Conservation (phyloP, 2,888 invertebrate species). For the Portevinia maculata region DNA sequence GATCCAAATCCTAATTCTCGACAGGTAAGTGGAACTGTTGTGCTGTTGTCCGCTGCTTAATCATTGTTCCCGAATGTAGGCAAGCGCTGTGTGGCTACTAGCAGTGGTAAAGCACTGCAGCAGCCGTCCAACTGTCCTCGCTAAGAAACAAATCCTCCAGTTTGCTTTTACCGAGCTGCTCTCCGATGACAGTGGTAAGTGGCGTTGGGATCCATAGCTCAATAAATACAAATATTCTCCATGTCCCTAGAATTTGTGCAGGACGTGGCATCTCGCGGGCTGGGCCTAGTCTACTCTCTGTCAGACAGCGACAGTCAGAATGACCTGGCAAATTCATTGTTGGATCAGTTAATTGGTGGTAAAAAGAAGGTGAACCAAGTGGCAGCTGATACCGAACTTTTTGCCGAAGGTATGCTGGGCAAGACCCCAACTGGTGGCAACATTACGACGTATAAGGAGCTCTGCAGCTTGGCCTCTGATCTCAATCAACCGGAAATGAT, state of each 20-base stretch:
- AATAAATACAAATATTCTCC: not conserved
- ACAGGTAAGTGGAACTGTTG: slow-evolving; percentile 78
- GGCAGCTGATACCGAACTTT: slow-evolving; percentile 91
- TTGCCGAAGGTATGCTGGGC: slow-evolving; percentile 94
- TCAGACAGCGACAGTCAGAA: slow-evolving; percentile 89
- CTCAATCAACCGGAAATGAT: slow-evolving; percentile 97
- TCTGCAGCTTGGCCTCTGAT: slow-evolving; percentile 96
- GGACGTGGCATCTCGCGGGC: slow-evolving; percentile 95
- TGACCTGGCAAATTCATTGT: slow-evolving; percentile 89
- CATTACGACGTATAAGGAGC: slow-evolving; percentile 96
- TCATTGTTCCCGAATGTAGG: slow-evolving; percentile 83
- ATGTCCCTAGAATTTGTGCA: slow-evolving; percentile 91
- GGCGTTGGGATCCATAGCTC: not conserved
- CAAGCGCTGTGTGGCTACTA: slow-evolving; percentile 94
- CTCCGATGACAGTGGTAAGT: slow-evolving; percentile 93
- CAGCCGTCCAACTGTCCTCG: slow-evolving; percentile 87
- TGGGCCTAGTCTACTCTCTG: slow-evolving; percentile 93
- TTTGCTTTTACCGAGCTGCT: slow-evolving; percentile 93
- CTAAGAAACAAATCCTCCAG: slow-evolving; percentile 88
- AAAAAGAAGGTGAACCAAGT: slow-evolving; percentile 89
- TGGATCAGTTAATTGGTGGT: slow-evolving; percentile 92
- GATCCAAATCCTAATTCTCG: slow-evolving; percentile 94
- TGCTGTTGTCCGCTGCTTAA: not conserved
- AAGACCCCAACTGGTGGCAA: slow-evolving; percentile 94
- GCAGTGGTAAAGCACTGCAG: slow-evolving; percentile 92